Percentiles rank a stretch among this genome's conserved stretches.
Conservation (phyloP, 2,888 invertebrate species). For the Teleogryllus oceanicus region DNA sequence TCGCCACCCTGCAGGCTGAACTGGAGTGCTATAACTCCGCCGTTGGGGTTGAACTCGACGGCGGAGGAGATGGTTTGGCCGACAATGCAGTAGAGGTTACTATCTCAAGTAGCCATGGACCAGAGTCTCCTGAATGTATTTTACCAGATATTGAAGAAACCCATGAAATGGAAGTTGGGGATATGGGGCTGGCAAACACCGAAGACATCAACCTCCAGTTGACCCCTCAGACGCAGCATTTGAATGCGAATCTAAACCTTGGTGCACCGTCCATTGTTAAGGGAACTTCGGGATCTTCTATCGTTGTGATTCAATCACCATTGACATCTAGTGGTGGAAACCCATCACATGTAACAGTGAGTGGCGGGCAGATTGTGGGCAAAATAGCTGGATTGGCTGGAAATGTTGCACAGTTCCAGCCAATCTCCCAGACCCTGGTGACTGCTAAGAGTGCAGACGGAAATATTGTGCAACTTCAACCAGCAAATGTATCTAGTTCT, state of each 20-base stretch:
- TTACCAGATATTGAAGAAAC: conserved; percentile 34
- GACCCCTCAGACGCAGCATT: conserved; percentile 21
- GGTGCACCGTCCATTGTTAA: conserved; percentile 28
- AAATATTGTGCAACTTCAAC: conserved; percentile 47
- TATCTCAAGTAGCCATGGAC: conserved; percentile 27
- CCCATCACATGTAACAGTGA: conserved; percentile 31
- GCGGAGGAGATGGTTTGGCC: conserved; percentile 31
- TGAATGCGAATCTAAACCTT: conserved; percentile 21
- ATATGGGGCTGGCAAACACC: conserved; percentile 27
- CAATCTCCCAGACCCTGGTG: conserved; percentile 47
- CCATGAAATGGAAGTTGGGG: conserved; percentile 28
- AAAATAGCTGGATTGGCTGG: conserved; percentile 48
- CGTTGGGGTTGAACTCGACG: conserved; percentile 31
- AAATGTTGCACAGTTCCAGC: conserved; percentile 43
- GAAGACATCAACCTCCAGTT: conserved; percentile 23
- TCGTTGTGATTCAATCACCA: conserved; percentile 36
- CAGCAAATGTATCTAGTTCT: conserved; percentile 43
- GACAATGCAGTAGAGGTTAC: conserved; percentile 33
- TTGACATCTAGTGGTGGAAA: conserved; percentile 23
- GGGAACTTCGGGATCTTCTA: conserved; percentile 30
- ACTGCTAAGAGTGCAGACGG: conserved; percentile 48
- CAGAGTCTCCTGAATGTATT: conserved; percentile 34
- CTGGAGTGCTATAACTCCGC: conserved; percentile 46
- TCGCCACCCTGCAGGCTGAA: conserved; percentile 50
- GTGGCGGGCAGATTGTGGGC: conserved; percentile 44